Percentiles rank a stretch among this genome's conserved stretches.
phyloP scores from a whole-genome alignment of 2,113 vertebrate species.

The Cavia porcellus region DNA sequence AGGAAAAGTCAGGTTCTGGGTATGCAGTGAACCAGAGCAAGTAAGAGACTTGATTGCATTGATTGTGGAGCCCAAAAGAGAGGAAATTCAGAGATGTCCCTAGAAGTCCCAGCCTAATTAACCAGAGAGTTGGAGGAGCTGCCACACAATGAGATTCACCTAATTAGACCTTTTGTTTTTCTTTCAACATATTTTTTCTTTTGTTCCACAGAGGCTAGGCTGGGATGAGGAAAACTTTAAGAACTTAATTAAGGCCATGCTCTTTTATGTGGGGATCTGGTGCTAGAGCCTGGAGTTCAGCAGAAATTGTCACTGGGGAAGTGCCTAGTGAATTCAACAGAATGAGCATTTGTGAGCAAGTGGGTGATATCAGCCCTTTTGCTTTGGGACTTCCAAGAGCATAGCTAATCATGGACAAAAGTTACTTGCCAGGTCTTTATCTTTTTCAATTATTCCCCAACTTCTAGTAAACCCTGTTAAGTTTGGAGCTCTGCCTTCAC shows the following conservation, averaged over 20 bases:
- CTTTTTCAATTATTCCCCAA: not conserved
- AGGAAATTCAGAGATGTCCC: not conserved
- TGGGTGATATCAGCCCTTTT: not conserved
- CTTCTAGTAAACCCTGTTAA: not conserved
- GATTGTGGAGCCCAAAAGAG: not conserved
- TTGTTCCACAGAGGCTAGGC: not conserved
- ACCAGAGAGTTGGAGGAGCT: not conserved
- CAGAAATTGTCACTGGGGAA: not conserved
- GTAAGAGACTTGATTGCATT: not conserved
- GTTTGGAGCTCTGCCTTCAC: not conserved
- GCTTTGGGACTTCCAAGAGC: not conserved
- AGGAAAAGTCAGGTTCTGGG: not conserved
- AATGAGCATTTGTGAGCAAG: not conserved
- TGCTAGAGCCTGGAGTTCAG: not conserved
- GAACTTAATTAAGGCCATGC: not conserved
- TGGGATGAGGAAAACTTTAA: not conserved
- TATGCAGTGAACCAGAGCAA: not conserved
- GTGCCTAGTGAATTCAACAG: not conserved
- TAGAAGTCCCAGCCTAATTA: not conserved
- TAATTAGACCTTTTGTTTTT: slow-evolving; percentile 4
- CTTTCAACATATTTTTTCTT: not conserved
- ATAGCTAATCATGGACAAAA: not conserved
- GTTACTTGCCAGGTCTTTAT: not conserved
- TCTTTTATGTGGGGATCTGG: not conserved
- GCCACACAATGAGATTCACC: not conserved